Conservation (phyloP, 2,797 vertebrate species). For the Poeciliopsis gracilis region DNA sequence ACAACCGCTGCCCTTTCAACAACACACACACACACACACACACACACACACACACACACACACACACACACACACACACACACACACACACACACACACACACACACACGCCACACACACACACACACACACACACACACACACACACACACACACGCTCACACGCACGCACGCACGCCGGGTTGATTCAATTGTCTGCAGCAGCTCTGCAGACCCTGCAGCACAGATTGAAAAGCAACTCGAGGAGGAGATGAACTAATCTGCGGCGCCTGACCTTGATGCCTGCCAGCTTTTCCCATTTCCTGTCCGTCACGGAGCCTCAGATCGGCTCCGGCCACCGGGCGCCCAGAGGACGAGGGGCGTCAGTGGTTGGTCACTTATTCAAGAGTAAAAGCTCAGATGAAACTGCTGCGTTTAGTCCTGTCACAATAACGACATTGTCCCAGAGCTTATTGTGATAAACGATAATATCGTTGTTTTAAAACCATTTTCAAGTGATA, state of each 20-base stretch:
- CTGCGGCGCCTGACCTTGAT: conserved; percentile 54
- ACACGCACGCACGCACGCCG: conserved; percentile 6
- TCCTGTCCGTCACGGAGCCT: conserved; percentile 41
- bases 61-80: background rate
- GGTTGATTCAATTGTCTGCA: conserved; percentile 23
- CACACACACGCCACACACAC: background rate
- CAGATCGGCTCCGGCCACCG: background rate
- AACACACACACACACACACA: background rate
- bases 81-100: background rate
- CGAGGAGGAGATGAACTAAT: conserved; percentile 42
- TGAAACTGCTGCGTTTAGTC: background rate
- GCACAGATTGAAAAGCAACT: conserved; percentile 7
- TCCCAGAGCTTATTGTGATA: too few relatives aligned
- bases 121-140: background rate
- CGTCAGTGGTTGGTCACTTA: background rate
- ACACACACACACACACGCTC: background rate
- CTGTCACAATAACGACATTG: too few relatives aligned
- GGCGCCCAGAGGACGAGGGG: too few relatives aligned
- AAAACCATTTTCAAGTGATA: too few relatives aligned
- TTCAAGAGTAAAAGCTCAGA: background rate
- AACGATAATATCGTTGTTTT: too few relatives aligned
- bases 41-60: background rate
- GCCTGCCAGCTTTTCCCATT: conserved; percentile 45
- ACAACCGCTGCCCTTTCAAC: conserved; percentile 36
- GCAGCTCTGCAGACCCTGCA: conserved; percentile 29